Conservation (phyloP, 2,113 vertebrate species). For the Rhinolophus sinicus region DNA sequence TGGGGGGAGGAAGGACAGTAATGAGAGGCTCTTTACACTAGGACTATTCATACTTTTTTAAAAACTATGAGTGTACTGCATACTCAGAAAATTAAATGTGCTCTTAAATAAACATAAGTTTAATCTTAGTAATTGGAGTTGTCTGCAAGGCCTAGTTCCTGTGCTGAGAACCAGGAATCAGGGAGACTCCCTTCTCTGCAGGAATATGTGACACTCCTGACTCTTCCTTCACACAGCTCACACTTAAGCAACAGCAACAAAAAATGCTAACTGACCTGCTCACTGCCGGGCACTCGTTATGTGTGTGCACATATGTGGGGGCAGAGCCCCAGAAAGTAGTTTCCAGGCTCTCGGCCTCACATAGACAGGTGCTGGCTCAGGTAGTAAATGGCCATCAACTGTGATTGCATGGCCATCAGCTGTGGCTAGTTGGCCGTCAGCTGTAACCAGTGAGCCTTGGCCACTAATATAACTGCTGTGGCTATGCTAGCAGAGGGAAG, state of each 20-base stretch:
- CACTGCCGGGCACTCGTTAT: background rate
- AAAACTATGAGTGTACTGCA: background rate
- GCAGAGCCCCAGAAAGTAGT: too few species aligned
- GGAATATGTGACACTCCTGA: background rate
- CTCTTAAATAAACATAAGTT: background rate
- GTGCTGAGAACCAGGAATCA: background rate
- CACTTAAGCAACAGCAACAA: background rate
- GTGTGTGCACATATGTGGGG: background rate
- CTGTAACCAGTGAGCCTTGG: too few species aligned
- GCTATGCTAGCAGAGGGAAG: too few species aligned
- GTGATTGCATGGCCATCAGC: too few species aligned
- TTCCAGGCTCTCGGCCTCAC: too few species aligned
- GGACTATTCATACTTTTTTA: background rate
- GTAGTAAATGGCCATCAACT: too few species aligned
- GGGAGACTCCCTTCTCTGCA: background rate
- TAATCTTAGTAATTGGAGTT: background rate
- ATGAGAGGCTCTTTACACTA: background rate
- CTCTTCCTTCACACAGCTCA: background rate
- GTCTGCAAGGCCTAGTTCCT: background rate
- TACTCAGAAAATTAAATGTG: background rate
- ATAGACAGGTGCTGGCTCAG: too few species aligned
- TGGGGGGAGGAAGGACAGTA: background rate
- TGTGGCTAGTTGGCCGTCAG: too few species aligned
- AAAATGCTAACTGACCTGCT: background rate
- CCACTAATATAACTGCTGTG: too few species aligned